Percentiles rank a stretch among this genome's conserved stretches.
phyloP scores from a whole-genome alignment of 2,113 vertebrate species.

The Pelobates fuscus region DNA sequence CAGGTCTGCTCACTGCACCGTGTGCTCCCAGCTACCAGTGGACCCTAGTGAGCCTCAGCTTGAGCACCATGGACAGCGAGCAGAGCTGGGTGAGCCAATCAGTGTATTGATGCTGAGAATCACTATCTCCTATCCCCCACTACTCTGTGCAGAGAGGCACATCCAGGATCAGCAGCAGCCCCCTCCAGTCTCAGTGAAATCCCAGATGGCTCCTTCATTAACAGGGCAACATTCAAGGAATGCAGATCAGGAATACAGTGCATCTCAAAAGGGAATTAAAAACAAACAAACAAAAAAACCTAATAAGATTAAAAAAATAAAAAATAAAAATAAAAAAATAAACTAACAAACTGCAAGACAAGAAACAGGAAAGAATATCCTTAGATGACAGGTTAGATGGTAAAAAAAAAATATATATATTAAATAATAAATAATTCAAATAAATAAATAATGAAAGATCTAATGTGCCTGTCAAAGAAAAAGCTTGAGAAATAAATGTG shows the following conservation, averaged over 20 bases:
- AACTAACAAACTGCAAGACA: not conserved
- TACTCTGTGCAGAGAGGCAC: not conserved
- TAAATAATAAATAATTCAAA: not conserved
- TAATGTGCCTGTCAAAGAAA: slow-evolving; percentile 28
- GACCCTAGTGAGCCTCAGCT: slow-evolving; percentile 28
- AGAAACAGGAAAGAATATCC: not conserved
- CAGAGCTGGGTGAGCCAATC: not conserved
- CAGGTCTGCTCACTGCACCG: not conserved
- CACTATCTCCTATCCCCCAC: not conserved
- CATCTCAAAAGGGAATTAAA: slow-evolving; percentile 84
- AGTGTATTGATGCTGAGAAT: not conserved
- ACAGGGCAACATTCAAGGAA: slow-evolving; percentile 92
- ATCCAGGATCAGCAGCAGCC: not conserved
- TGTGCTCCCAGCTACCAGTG: not conserved
- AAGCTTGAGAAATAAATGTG: slow-evolving; percentile 42
- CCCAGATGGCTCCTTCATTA: slow-evolving; percentile 49
- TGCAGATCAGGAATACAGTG: slow-evolving; percentile 97
- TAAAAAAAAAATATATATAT: no score
- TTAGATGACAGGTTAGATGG: not conserved
- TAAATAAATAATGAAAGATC: not conserved
- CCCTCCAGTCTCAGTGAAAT: not conserved
- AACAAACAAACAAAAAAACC: not conserved
- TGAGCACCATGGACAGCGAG: slow-evolving; percentile 77
- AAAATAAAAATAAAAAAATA: slow-evolving; percentile 49
- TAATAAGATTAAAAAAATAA: not conserved